Base-by-base conservation (phyloP, 2,888 invertebrate genomes). In the Dasypolia templi region DNA sequence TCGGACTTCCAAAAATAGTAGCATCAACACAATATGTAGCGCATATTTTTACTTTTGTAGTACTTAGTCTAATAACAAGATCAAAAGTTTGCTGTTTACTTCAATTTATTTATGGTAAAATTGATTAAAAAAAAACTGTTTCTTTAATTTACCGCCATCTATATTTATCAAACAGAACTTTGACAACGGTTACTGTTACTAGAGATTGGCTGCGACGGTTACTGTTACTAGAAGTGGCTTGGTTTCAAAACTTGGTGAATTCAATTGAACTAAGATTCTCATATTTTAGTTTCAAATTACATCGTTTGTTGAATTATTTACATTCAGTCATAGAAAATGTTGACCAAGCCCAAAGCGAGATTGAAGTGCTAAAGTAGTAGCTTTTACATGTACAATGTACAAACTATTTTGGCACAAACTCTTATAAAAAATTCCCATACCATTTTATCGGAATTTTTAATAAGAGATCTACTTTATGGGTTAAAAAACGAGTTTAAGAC, bases 121-220 rank as follows among this genome's bases (percentile, higher is more conserved):
- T 46, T 46, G 6, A 51, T 26, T n/a, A n/a, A n/a, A 9, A 17
- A 4, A 53, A 59, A 72, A 35, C 49, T 12, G 3, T 26, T 42
- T 49, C 1, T 55, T 51, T 53, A 29, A 19, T 42, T 53, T 51
- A 63, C 29, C 26, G 71, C 83, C 81, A 81, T 79, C 81, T 81
- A 75, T 55, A 7, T 58, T 46, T 11, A n/a, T 0, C 9, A 19
- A 42, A 35, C 32, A 9, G 68, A 75, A 82, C 56, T 72, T n/a
- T n/a, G 1, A 46, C 17, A 32, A n/a, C 42, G 22, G 11, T 26
- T 29, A n/a, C 35, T 46, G 3, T n/a, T 29, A n/a, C 29, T 55
- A n/a, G 22, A 59, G 4, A 35, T 1, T 17, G 17, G 7, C 3
- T 70, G 69, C n/a, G n/a, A n/a, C 42, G 22, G 11, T 26, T 29